Evolutionary conservation across 1,140 invertebrate species (phyloP), one percentile per base, ranked within the genome.

Genomic region (Zelostemma sp.): DNA sequence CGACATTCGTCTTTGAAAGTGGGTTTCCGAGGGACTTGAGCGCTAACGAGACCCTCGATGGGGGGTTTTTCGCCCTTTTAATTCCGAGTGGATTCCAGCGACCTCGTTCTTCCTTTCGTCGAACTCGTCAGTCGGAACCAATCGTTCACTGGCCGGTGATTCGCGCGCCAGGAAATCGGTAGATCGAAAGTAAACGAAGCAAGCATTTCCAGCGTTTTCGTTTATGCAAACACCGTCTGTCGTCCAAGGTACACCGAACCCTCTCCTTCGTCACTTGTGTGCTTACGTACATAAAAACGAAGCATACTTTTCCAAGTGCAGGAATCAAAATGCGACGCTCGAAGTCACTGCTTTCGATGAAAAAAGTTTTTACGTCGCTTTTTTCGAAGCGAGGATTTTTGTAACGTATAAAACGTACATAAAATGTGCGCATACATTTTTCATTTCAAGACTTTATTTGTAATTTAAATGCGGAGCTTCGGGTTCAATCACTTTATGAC

Each of bases 371-470:
- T 25, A 25, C 21, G 21, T 4, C 8, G 21, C 21, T 25, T 25
- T 25, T 25, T 25, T 25, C 21, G 21, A 25, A 25, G 21, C 3
- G 8, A 25, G n/a, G n/a, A n/a, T n/a, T n/a, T n/a, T n/a, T n/a
- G n/a, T n/a, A n/a, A n/a, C n/a, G n/a, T n/a, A n/a, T n/a, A n/a
- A n/a, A n/a, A n/a, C n/a, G n/a, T n/a, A n/a, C n/a, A n/a, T n/a
- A n/a, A n/a, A n/a, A n/a, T n/a, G n/a, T n/a, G n/a, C n/a, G n/a
- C n/a, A n/a, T n/a, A 35, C 33, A 35, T n/a, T 35, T 35, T 35
- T 35, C 8, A 8, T 54, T 46, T 19, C 6, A 1, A 9, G 8
- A 17, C 25, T 50, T 51, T 64, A 31, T 17, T 47, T 18, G 41
- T 28, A 31, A 19, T 41, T 49, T 31, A 9, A 28, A 12, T 14